Percentiles rank a stretch among this genome's conserved stretches.
Evolutionary conservation across 2,888 invertebrate species (phyloP).

Genomic region (Drosophila nr. medialis): DNA sequence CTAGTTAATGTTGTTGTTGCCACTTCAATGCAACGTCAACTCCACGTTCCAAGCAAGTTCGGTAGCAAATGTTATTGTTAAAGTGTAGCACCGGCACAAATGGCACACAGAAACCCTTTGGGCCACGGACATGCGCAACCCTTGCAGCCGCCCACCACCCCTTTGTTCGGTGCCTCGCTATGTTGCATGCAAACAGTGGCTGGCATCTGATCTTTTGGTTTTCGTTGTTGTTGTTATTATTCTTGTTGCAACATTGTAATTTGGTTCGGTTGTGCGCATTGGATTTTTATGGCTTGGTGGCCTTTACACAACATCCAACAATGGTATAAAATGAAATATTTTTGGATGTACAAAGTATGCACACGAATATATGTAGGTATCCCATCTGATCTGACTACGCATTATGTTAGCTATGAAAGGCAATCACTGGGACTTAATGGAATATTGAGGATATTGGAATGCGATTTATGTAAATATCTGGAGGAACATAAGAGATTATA

Average conservation of each 20-base stretch:
- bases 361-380: neutral
- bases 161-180: slow-evolving; percentile 7
- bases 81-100: slow-evolving; percentile 50
- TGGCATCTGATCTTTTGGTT: slow-evolving; percentile 24
- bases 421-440: neutral
- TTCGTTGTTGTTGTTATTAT: slow-evolving; percentile 40
- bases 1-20: slow-evolving; percentile 14
- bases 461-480: neutral
- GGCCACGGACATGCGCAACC: slow-evolving; percentile 22
- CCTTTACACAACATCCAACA: slow-evolving; percentile 41
- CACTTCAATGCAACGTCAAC: slow-evolving; percentile 45
- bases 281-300: slow-evolving; percentile 69
- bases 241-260: slow-evolving; percentile 68
- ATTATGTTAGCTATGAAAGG: neutral
- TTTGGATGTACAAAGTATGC: slow-evolving; percentile 5
- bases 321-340: slow-evolving; percentile 36
- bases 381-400: neutral
- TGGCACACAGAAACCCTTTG: slow-evolving; percentile 37
- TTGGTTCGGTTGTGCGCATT: slow-evolving; percentile 46
- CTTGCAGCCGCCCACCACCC: neutral
- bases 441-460: neutral
- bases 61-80: slow-evolving; percentile 58
- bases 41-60: slow-evolving; percentile 45
- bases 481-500: neutral
- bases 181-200: slow-evolving; percentile 49